Percentiles rank a stretch among this genome's conserved stretches.
phyloP scores from a whole-genome alignment of 2,888 invertebrate species.

The Tetramorium bicarinatum region DNA sequence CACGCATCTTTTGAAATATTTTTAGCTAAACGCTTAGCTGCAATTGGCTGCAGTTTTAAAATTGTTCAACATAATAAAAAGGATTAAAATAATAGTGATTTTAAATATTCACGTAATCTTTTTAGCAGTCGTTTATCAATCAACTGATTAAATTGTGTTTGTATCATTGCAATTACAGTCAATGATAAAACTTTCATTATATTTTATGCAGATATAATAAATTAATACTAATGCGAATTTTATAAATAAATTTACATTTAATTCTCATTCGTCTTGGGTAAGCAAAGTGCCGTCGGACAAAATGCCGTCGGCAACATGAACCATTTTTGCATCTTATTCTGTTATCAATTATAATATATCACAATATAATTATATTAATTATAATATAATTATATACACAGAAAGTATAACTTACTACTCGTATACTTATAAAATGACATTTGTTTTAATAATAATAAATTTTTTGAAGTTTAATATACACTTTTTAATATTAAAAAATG shows the following conservation, averaged over 20 bases:
- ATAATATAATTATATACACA: no score
- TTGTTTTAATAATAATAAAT: constrained; percentile 1
- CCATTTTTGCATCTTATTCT: neutral
- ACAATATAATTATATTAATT: constrained; percentile 4
- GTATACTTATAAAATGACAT: neutral
- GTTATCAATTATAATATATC: neutral
- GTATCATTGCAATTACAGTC: neutral
- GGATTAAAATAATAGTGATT: neutral
- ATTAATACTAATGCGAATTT: constrained; percentile 1
- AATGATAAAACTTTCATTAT: neutral
- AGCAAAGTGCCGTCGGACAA: neutral
- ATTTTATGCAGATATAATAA: neutral
- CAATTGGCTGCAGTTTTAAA: neutral
- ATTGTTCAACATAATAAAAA: neutral
- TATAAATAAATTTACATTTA: constrained; percentile 7
- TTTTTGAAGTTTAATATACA: neutral
- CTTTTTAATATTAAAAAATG: neutral
- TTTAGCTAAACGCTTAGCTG: neutral
- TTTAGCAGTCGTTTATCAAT: neutral
- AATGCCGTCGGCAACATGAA: neutral
- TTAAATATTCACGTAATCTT: constrained; percentile 4
- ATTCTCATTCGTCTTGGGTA: neutral
- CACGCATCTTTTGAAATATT: neutral
- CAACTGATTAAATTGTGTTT: neutral
- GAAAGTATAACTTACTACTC: neutral